These are phyloP conservation scores for Lepas anatifera DNA, from an alignment of 2,888 invertebrate genomes.

Conservation along the genomic window DNA sequence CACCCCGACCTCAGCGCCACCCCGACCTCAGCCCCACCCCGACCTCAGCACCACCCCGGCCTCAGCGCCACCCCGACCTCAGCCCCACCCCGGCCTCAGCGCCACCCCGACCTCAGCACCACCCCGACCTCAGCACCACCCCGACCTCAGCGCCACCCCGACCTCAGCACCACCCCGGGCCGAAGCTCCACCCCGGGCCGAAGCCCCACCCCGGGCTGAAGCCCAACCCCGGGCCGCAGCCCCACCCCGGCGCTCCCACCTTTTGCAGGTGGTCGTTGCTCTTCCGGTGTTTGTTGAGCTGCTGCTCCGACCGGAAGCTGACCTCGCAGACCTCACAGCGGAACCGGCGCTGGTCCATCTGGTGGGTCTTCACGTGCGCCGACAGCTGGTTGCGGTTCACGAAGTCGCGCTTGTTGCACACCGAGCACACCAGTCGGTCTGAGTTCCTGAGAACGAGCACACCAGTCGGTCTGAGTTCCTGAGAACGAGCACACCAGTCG, in stretches of 20 bases:
- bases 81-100: too few species aligned
- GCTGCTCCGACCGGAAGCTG: conserved; percentile 4
- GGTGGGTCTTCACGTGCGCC: conserved; percentile 8
- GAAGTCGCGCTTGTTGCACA: conserved; percentile 12
- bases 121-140: too few species aligned
- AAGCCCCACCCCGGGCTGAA: too few species aligned
- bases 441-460: neutral
- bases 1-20: too few species aligned
- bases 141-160: too few species aligned
- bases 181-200: too few species aligned
- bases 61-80: too few species aligned
- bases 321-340: conserved; percentile 7
- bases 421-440: neutral
- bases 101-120: too few species aligned
- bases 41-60: too few species aligned
- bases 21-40: too few species aligned
- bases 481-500: neutral
- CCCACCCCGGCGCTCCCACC: neutral
- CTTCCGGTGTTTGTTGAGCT: conserved; percentile 3
- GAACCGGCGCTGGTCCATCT: conserved; percentile 8
- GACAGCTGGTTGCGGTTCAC: conserved; percentile 12
- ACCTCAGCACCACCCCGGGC: too few species aligned
- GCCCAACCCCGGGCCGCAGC: too few species aligned
- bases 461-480: conserved; percentile 10
- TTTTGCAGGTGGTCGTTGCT: conserved; percentile 11